Percentiles rank a stretch among this genome's conserved stretches.
phyloP scores from a whole-genome alignment of 2,113 vertebrate species.

The Aspidoscelis tigris region DNA sequence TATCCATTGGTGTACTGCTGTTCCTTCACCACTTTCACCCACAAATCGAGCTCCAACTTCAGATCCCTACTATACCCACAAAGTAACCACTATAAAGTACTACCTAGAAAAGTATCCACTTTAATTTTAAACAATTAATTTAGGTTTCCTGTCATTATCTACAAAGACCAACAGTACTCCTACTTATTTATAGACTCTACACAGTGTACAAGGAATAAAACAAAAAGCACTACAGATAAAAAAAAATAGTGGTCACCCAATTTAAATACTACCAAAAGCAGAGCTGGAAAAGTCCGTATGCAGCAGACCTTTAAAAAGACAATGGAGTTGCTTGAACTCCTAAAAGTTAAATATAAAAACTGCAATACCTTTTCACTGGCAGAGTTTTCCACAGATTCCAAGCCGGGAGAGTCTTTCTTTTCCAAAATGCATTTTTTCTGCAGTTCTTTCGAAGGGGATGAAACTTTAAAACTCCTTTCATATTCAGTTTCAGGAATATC shows the following conservation, averaged over 20 bases:
- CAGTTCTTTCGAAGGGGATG: conserved; percentile 67
- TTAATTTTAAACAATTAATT: no score
- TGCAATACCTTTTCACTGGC: conserved; percentile 64
- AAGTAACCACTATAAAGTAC: no score
- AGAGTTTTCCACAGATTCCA: conserved; percentile 53
- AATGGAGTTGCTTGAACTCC: not conserved
- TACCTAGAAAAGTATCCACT: no score
- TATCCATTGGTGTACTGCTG: no score
- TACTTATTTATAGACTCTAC: no score
- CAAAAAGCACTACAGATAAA: not conserved
- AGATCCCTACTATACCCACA: no score
- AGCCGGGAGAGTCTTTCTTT: conserved; percentile 60
- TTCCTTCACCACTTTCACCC: no score
- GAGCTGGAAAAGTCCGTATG: not conserved
- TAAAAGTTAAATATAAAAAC: conserved; percentile 27
- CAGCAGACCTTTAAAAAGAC: not conserved
- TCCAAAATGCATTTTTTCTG: conserved; percentile 71
- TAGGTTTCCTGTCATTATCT: no score
- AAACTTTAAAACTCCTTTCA: conserved; percentile 76
- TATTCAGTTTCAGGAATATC: conserved; percentile 75
- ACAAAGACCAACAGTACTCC: no score
- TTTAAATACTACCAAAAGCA: not conserved
- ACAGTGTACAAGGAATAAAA: not conserved
- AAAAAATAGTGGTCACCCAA: not conserved
- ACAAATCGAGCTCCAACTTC: no score